These are phyloP conservation scores for Martes martes DNA, from an alignment of 2,113 vertebrate genomes.

Conservation along the genomic window DNA sequence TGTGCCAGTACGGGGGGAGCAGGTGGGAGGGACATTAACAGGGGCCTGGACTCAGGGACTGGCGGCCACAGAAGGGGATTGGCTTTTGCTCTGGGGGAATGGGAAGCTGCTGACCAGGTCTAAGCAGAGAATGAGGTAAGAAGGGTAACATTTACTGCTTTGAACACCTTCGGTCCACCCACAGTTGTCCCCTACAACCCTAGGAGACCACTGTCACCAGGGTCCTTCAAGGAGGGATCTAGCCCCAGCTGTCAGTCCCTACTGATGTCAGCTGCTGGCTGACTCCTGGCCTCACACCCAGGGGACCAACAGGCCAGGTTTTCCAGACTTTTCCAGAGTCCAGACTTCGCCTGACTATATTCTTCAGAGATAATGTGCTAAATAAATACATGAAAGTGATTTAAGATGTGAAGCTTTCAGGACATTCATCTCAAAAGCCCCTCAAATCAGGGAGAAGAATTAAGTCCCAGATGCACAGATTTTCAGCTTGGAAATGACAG, in stretches of 20 bases:
- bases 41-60: neutral
- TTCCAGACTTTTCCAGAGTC: neutral
- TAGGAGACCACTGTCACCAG: neutral
- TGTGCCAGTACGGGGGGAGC: fast-evolving
- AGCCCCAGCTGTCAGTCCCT: neutral
- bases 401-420: neutral
- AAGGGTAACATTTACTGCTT: neutral
- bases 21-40: neutral
- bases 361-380: neutral
- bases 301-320: neutral
- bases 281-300: neutral
- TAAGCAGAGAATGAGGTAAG: neutral
- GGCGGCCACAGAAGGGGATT: too few relatives aligned
- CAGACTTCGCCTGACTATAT: neutral
- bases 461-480: neutral
- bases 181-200: neutral
- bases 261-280: neutral
- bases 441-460: neutral
- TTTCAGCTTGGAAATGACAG: neutral
- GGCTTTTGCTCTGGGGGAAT: neutral
- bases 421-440: neutral
- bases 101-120: neutral
- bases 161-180: fast-evolving
- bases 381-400: neutral
- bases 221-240: too few relatives aligned